Evolutionary conservation across 2,797 vertebrate genomes (phyloP), one percentile per base, ranked within the genome.

Genomic region (Naso thynnoides): DNA sequence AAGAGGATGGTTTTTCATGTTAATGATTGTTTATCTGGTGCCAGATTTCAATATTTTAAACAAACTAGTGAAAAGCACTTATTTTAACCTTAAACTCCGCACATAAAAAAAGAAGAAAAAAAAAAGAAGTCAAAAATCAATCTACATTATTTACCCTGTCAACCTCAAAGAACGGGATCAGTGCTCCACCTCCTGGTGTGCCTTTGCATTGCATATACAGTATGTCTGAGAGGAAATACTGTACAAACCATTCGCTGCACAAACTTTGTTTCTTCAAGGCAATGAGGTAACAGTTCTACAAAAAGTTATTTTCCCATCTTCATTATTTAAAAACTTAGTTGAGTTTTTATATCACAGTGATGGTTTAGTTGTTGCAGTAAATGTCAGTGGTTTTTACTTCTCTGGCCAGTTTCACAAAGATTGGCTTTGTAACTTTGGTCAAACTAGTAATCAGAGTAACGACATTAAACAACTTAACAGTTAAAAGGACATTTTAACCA

Each of bases 161-260:
- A 33, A 76, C 70, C 73, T 66, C 59, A 70, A 59, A 89, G 81
- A 75, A 61, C 79, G 83, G 79, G 69, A 84, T 79, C 86, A 90
- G 88, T 85, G 85, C 92, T 91, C 91, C 91, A 87, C 89, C 92
- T 90, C 68, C 89, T 92, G 91, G 92, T 86, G 90, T 92, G 90
- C 91, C 91, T 92, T 91, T 90, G 86, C 75, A 86, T 88, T 91
- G 85, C 92, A 88, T 70, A 56, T 59, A 79, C 64, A 77, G 69
- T 71, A 24, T 78, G 62, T 89, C 56, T 52, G 33, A 71, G 41
- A 68, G 45, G 63, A 70, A 78, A 69, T 58, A 63, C 50, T 72
- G 61, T 72, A 44, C 48, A 48, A 82, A 77, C 36, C 14, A 42
- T 70, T 63, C 45, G 16, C 63, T 79, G 69, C 72, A 77, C 8